These are phyloP conservation scores for Abscondita cerata DNA, from an alignment of 2,888 invertebrate genomes.

Conservation along the genomic window DNA sequence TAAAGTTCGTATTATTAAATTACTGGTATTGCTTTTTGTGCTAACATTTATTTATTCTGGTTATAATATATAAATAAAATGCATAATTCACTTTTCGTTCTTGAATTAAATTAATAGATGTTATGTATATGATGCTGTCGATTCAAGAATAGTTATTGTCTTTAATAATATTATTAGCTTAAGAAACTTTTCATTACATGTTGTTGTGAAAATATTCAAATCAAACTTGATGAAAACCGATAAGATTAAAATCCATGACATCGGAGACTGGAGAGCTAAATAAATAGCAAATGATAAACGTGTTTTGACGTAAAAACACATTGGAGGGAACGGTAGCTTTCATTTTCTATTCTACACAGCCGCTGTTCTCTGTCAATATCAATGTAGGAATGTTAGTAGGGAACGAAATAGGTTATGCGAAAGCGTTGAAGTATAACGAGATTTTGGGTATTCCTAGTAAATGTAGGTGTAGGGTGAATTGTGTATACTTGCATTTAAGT, in stretches of 20 bases:
- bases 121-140: too few species aligned
- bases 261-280: conserved; percentile 19
- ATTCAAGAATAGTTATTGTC: too few species aligned
- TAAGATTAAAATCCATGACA: conserved; percentile 30
- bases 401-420: conserved; percentile 32
- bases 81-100: too few species aligned
- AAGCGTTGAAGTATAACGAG: conserved; percentile 31
- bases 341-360: conserved; percentile 32
- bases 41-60: too few species aligned
- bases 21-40: too few species aligned
- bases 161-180: too few species aligned
- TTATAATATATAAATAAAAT: too few species aligned
- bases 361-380: conserved; percentile 34
- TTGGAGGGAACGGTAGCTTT: conserved; percentile 28
- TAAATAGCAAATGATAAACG: conserved; percentile 34
- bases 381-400: conserved; percentile 34
- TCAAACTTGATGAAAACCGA: conserved; percentile 26
- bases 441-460: conserved; percentile 28
- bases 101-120: too few species aligned
- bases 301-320: conserved; percentile 34
- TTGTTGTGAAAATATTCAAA: conserved; percentile 9
- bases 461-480: conserved; percentile 21
- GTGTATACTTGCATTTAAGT: conserved; percentile 17
- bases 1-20: too few species aligned
- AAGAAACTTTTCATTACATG: too few species aligned